Base-by-base conservation (phyloP, 2,113 vertebrate species). In the Thamnaconus septentrionalis region DNA sequence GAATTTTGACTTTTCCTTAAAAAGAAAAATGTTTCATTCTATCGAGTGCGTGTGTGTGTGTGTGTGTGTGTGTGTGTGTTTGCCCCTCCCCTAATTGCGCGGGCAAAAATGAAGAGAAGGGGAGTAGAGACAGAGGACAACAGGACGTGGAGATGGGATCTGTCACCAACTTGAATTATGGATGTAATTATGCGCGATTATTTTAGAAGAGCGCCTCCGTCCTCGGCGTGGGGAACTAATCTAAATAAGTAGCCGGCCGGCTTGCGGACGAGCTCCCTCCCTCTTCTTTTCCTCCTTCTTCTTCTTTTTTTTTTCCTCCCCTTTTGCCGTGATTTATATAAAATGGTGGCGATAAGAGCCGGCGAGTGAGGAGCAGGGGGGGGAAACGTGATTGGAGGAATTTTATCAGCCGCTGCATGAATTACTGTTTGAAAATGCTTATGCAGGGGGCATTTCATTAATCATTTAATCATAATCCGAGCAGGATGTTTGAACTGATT, bases 401-500 rank as follows among this genome's bases (percentile, higher is more conserved):
- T 98, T 98, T 98, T 98, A 98, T 98, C 96, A 98, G 96, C 94
- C 93, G 92, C 91, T 92, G 94, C 96, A 98, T 99, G 96, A 99
- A 98, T 98, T 99, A 98, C 97, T 96, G 95, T 98, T 95, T 95
- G 95, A 98, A 98, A 99, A 99, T 99, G 97, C 97, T 99, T 98
- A 97, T 97, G 96, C 95, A 95, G 96, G 94, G 18, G 96, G 95
- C 97, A 96, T 98, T 99, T 97, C 97, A 99, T 99, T 98, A 98
- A 99, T 99, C 97, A 99, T 99, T 98, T 99, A 98, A 99, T 99
- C 97, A 98, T 98, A 98, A 98, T 98, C 96, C 95, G 94, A 96
- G 96, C 96, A 98, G 96, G 96, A 98, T 97, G 97, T 98, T 99
- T 99, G 97, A 99, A 98, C 96, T 96, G 97, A 99, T 98, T 98